Evolutionary conservation across 2,113 vertebrate species (phyloP).

Genomic region (Prionailurus viverrinus): DNA sequence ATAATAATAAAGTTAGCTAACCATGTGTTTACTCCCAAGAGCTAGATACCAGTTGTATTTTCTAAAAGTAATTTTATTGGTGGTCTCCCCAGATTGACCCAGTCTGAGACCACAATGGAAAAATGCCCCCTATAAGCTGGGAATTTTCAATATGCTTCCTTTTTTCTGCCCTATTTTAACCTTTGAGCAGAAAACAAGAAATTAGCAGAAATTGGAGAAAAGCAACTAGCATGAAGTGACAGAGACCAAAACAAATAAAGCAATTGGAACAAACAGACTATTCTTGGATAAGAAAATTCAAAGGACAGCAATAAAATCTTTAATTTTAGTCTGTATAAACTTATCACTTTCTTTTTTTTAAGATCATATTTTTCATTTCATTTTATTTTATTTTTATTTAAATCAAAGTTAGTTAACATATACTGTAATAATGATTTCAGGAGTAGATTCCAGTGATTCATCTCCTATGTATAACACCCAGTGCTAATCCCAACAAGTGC

Average conservation of each 20-base stretch:
- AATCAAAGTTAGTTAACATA: too few relatives aligned
- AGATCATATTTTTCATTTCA: too few relatives aligned
- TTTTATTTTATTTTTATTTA: too few relatives aligned
- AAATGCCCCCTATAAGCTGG: neutral
- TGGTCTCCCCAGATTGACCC: neutral
- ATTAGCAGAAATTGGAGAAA: neutral
- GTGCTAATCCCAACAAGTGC: too few relatives aligned
- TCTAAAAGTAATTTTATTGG: neutral
- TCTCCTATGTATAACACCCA: too few relatives aligned
- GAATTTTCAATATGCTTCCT: neutral
- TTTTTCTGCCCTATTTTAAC: neutral
- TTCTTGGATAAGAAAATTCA: neutral
- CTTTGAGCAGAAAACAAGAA: neutral
- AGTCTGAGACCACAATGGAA: neutral
- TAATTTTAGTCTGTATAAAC: neutral
- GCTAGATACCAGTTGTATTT: neutral
- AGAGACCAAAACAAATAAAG: conserved; percentile 18
- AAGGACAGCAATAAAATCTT: neutral
- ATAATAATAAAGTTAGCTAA: neutral
- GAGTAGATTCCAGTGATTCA: too few relatives aligned
- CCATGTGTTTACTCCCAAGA: neutral
- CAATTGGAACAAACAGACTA: neutral
- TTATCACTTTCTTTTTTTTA: neutral
- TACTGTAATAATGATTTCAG: too few relatives aligned
- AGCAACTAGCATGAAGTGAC: neutral